A percentile compares a stretch with the other conserved stretches of the same genome.
phyloP scores from a whole-genome alignment of 2,797 vertebrate genomes.

The Clamator glandarius region DNA sequence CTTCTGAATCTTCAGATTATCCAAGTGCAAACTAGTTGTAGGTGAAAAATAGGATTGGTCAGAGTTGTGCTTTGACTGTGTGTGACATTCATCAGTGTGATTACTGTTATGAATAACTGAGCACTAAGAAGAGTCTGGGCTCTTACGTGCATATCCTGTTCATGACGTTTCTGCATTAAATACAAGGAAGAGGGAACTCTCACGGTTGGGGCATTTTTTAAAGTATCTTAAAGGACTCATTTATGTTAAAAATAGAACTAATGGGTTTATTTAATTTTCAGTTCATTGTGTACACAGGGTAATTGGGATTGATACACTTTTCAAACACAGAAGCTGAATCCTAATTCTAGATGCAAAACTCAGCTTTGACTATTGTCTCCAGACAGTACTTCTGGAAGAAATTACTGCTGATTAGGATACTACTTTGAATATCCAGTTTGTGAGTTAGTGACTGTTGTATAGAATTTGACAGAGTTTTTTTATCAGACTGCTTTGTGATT shows the following conservation, averaged over 20 bases:
- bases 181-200: not conserved
- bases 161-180: not conserved
- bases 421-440: not conserved
- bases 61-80: not conserved
- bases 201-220: not conserved
- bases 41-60: not conserved
- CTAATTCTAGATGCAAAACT: not conserved
- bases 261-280: slow-evolving; percentile 50
- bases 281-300: slow-evolving; percentile 13
- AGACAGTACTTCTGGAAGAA: not conserved
- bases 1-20: not conserved
- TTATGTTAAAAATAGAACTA: slow-evolving; percentile 47
- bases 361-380: not conserved
- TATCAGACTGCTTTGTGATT: not conserved
- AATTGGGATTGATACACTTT: slow-evolving; percentile 12
- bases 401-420: not conserved
- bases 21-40: not conserved
- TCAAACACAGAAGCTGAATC: slow-evolving; percentile 13
- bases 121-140: not conserved
- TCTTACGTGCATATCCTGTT: not conserved
- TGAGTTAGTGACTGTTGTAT: not conserved
- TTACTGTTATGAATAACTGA: slow-evolving; percentile 29
- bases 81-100: not conserved
- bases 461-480: not conserved
- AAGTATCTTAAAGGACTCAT: slow-evolving; percentile 32